Percentiles rank a stretch among this genome's conserved stretches.
These are phyloP conservation scores for Lissocephala sabroskyi DNA, from an alignment of 2,888 invertebrate species.

Conservation along the genomic window DNA sequence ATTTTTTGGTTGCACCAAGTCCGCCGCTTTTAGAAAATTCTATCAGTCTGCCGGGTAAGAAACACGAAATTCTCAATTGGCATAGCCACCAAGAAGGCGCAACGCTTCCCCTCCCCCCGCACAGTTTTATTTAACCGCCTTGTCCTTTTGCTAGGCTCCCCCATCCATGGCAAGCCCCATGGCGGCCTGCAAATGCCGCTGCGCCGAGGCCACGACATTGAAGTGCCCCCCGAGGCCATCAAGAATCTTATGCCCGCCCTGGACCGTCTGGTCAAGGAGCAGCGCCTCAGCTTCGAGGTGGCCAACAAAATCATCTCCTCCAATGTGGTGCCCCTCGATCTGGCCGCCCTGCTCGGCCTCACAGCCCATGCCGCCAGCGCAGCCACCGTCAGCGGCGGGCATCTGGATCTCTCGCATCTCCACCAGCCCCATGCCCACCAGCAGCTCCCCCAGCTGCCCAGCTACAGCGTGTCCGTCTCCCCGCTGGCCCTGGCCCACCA, in stretches of 20 bases:
- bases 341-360: conserved; percentile 75
- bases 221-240: conserved; percentile 73
- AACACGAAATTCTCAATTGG: too few species aligned
- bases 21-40: conserved; percentile 73
- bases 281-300: conserved; percentile 70
- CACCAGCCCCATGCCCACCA: conserved; percentile 56
- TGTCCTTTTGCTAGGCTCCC: conserved; percentile 74
- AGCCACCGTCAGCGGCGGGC: conserved; percentile 65
- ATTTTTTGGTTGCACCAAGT: conserved; percentile 72
- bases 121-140: too few species aligned
- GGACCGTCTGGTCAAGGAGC: conserved; percentile 72
- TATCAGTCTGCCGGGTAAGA: conserved; percentile 72
- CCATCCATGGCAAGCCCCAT: conserved; percentile 74
- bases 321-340: conserved; percentile 73
- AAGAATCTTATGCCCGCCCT: conserved; percentile 73
- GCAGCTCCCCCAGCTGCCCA: conserved; percentile 70
- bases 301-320: conserved; percentile 73
- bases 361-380: conserved; percentile 73
- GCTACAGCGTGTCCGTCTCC: conserved; percentile 69
- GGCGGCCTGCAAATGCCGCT: conserved; percentile 53
- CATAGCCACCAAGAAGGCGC: too few species aligned
- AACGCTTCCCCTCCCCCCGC: too few species aligned
- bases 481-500: conserved; percentile 68
- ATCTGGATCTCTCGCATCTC: conserved; percentile 40
- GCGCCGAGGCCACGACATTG: conserved; percentile 67